These are phyloP conservation scores for Sebastes hopkinsi DNA, from an alignment of 2,797 vertebrate species.

Conservation along the genomic window DNA sequence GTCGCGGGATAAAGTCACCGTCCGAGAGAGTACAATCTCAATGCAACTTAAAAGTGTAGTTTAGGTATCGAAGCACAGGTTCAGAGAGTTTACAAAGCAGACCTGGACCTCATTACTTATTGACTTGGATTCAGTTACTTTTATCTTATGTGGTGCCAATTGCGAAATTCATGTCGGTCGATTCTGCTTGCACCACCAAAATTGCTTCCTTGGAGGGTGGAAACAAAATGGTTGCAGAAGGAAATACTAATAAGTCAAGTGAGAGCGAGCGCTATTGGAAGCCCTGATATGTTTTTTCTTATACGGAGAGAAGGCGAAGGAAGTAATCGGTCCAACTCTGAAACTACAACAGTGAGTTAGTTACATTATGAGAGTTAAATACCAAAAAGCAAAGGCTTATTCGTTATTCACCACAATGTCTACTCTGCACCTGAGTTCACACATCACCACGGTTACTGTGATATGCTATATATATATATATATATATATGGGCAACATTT, in stretches of 20 bases:
- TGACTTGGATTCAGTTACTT: conserved; percentile 17
- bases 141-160: neutral
- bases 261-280: neutral
- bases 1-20: neutral
- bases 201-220: neutral
- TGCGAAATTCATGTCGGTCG: neutral
- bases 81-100: conserved; percentile 35
- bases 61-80: conserved; percentile 46
- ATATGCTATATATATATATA: conserved; percentile 6
- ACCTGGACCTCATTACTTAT: conserved; percentile 27
- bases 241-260: neutral
- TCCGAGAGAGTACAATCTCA: conserved; percentile 29
- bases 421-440: conserved; percentile 70
- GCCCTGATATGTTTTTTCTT: conserved; percentile 5
- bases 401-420: conserved; percentile 22
- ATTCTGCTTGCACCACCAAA: conserved; percentile 5
- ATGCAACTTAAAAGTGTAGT: conserved; percentile 40
- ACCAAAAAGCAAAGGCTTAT: conserved; percentile 18
- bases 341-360: conserved; percentile 15
- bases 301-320: neutral
- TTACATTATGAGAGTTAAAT: conserved; percentile 44
- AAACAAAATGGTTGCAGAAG: conserved; percentile 4
- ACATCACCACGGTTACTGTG: conserved; percentile 23
- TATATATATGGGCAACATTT: neutral
- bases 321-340: conserved; percentile 15